phyloP scores from a whole-genome alignment of 2,797 vertebrate genomes.

The Halcyon smyrnensis region DNA sequence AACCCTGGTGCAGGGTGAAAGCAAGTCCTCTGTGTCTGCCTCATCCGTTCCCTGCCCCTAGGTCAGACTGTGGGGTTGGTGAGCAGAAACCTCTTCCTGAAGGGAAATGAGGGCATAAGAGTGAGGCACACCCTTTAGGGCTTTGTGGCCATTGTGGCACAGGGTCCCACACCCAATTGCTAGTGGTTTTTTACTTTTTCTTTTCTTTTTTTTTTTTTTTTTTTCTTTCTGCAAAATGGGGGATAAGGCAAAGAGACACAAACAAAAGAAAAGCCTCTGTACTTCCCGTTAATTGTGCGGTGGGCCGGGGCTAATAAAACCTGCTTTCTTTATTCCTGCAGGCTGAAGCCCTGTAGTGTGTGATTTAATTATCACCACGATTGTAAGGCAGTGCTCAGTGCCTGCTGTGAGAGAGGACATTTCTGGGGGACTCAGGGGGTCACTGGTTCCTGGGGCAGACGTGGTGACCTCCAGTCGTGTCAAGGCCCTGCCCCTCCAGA shows the following conservation, averaged over 20 bases:
- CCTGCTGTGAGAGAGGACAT: not conserved
- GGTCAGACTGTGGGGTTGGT: rapidly evolving
- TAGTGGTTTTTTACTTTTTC: not conserved
- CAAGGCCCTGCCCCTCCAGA: not conserved
- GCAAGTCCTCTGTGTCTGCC: not conserved
- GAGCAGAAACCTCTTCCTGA: not conserved
- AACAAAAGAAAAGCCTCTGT: not conserved
- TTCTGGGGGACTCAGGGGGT: not conserved
- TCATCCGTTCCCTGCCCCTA: not conserved
- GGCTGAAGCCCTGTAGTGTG: not conserved
- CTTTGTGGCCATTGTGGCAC: not conserved
- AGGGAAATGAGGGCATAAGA: not conserved
- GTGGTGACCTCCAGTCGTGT: rapidly evolving
- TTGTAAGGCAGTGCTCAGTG: rapidly evolving
- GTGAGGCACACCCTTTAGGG: rapidly evolving
- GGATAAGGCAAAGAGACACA: not conserved
- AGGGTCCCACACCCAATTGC: not conserved
- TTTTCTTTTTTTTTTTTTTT: no score
- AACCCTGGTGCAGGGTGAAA: not conserved
- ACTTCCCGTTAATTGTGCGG: not conserved
- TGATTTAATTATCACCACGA: not conserved
- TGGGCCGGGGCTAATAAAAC: not conserved
- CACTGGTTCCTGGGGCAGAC: not conserved
- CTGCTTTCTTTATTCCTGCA: not conserved
- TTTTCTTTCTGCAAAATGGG: not conserved